A percentile compares a stretch with the other conserved stretches of the same genome.
Conservation (phyloP, 2,888 invertebrate genomes). For the Oasisia sp. region DNA sequence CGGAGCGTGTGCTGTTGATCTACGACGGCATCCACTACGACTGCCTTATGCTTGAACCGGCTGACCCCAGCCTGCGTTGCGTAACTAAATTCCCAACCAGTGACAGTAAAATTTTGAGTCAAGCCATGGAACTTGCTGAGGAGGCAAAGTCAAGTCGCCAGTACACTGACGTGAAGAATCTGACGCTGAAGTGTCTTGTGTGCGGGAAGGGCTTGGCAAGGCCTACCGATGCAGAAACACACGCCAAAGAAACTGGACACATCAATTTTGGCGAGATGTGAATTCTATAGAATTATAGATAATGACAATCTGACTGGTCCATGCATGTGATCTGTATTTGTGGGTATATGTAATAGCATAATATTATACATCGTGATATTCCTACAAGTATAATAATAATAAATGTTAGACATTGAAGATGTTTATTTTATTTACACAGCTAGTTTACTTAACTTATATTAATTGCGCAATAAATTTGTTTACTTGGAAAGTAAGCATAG, state of each 20-base stretch:
- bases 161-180: conserved; percentile 89
- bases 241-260: conserved; percentile 87
- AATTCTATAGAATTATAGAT: conserved; percentile 57
- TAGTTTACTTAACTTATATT: background rate
- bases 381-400: background rate
- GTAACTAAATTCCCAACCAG: conserved; percentile 81
- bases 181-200: conserved; percentile 84
- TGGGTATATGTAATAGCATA: background rate
- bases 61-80: conserved; percentile 44
- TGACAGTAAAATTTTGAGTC: conserved; percentile 77
- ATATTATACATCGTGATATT: background rate
- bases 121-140: conserved; percentile 85
- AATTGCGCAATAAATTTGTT: too few relatives aligned
- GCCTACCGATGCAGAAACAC: conserved; percentile 83
- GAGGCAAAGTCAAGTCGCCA: conserved; percentile 91
- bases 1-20: conserved; percentile 84
- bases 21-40: conserved; percentile 98
- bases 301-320: background rate
- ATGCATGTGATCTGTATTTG: background rate
- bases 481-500: too few relatives aligned
- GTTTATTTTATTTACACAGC: background rate
- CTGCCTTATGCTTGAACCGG: conserved; percentile 86
- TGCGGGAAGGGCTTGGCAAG: conserved; percentile 83
- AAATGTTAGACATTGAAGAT: background rate
- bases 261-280: conserved; percentile 67